phyloP scores from a whole-genome alignment of 2,113 vertebrate genomes.

The human region GRCh38 chr1:117087001-117087500 shows the following conservation, averaged over 20 bases:
- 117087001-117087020: neutral
- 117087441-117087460: no score
- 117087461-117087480: no score
- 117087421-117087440: no score
- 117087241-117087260: neutral
- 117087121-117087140: neutral
- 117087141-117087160: neutral
- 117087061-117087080: neutral
- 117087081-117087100: neutral
- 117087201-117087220: neutral
- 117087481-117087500: no score
- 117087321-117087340: no score
- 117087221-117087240: neutral
- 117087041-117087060: neutral
- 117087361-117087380: no score
- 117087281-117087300: neutral
- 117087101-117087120: neutral
- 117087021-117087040: neutral
- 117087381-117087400: no score
- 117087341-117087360: fast-evolving
- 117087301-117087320: no score
- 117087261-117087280: neutral
- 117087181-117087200: neutral
- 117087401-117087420: no score
- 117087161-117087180: neutral